A percentile compares a stretch with the other conserved stretches of the same genome.
phyloP scores from a whole-genome alignment of 2,797 vertebrate species.

The Leptatherina wallacei region DNA sequence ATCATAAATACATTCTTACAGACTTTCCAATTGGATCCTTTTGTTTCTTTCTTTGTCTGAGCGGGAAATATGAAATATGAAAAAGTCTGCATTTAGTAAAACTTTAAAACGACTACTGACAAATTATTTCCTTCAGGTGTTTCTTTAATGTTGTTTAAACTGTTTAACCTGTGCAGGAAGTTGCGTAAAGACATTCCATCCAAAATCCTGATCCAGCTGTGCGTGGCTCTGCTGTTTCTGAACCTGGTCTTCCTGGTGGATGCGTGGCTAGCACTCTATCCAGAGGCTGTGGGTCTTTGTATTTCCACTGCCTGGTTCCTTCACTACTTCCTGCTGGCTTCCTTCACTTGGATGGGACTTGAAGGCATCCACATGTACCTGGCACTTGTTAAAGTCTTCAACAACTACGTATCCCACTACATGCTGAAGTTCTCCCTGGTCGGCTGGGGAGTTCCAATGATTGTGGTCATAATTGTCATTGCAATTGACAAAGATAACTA shows the following conservation, averaged over 20 bases:
- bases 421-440: slow-evolving; percentile 94
- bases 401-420: slow-evolving; percentile 89
- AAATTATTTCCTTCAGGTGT: background rate
- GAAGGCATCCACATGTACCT: slow-evolving; percentile 98
- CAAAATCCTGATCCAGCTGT: slow-evolving; percentile 96
- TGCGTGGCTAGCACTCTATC: slow-evolving; percentile 91
- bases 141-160: slow-evolving; percentile 13
- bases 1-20: too few relatives aligned
- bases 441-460: slow-evolving; percentile 94
- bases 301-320: slow-evolving; percentile 95
- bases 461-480: slow-evolving; percentile 90
- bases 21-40: too few relatives aligned
- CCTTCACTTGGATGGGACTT: slow-evolving; percentile 99
- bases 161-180: slow-evolving; percentile 82
- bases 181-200: slow-evolving; percentile 94
- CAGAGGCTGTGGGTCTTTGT: slow-evolving; percentile 84
- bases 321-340: slow-evolving; percentile 95
- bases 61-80: too few relatives aligned
- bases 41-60: too few relatives aligned
- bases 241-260: slow-evolving; percentile 93
- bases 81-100: background rate
- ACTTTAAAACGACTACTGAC: background rate
- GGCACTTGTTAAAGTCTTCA: slow-evolving; percentile 96
- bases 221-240: slow-evolving; percentile 89
- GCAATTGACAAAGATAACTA: slow-evolving; percentile 88